Percentiles rank a stretch among this genome's conserved stretches.
phyloP scores from a whole-genome alignment of 2,888 invertebrate species.

The Phortica okadai region DNA sequence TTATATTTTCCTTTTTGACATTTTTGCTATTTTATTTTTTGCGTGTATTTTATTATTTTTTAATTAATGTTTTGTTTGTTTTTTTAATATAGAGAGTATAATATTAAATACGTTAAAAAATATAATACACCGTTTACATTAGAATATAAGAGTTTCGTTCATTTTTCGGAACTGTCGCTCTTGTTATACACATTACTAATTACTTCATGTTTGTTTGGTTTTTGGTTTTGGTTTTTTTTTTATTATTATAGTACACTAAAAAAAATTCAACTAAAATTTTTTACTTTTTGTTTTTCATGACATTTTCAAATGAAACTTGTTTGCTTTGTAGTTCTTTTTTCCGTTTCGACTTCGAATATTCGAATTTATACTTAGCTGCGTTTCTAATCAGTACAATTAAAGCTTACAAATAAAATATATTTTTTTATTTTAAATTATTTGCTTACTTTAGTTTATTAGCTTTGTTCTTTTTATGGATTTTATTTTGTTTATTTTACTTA shows the following conservation, averaged over 20 bases:
- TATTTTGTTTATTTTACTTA: conserved; percentile 35
- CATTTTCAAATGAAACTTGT: not conserved
- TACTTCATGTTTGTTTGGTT: conserved; percentile 30
- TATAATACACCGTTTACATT: conserved; percentile 66
- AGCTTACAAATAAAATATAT: conserved; percentile 42
- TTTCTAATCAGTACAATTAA: conserved; percentile 35
- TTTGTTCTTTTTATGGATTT: conserved; percentile 23
- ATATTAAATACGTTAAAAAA: conserved; percentile 64
- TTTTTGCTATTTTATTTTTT: conserved; percentile 52
- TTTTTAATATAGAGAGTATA: conserved; percentile 59
- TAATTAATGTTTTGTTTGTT: conserved; percentile 37
- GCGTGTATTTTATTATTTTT: conserved; percentile 33
- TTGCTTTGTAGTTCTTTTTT: not conserved
- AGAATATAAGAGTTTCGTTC: conserved; percentile 63
- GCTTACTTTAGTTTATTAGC: conserved; percentile 45
- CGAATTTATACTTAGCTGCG: not conserved
- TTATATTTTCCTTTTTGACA: conserved; percentile 42
- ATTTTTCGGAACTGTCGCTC: conserved; percentile 39
- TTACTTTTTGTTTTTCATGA: not conserved
- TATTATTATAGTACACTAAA: conserved; percentile 43
- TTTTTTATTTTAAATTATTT: conserved; percentile 50
- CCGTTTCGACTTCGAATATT: not conserved
- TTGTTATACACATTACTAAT: conserved; percentile 41
- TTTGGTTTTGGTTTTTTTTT: conserved; percentile 27
- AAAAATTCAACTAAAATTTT: conserved; percentile 56